Base-by-base conservation (phyloP, 35 echinoderm and acorn worm species). In the Heliocidaris tuberculata region DNA sequence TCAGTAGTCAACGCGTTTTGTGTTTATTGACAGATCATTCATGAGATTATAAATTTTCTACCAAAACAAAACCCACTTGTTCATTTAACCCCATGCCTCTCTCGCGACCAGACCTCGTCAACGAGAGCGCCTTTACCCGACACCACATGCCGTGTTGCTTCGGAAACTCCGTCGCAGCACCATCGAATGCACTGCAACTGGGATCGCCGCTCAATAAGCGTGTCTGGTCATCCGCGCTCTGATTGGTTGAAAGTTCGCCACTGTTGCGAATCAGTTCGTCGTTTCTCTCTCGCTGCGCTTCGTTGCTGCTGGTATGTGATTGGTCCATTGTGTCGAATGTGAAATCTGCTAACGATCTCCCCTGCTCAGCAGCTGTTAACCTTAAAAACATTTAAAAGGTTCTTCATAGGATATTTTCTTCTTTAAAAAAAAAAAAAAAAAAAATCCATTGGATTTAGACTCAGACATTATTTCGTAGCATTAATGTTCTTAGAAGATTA, bases 91-190 rank as follows among this genome's bases (percentile, higher is more conserved):
- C 87, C 11, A 47, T 19, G 19, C 32, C 87, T 47, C 47, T 47
- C 12, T 16, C 87, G 7, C 31, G 87, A 0, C 19, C 87, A 47
- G 87, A 78, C 5, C 87, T 49, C 29, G 48, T 48, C 47, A 93
- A 16, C 11, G 91, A 93, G 50, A 93, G 32, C 27, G 91, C 29
- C n/a, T 93, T 93, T 48, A 93, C 24, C 17, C 91, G 91, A 30
- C 91, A 93, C 91, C 91, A 93, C 27, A 93, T 2, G 6, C 91
- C 91, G 27, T 93, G 91, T 29, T 59, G 91, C 50, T 93, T 93
- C 8, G 91, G 9, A 32, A 7, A 42, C 86, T 31, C 47, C 30
- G 12, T 24, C 5, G 10, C 87, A 13, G 47, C 87, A 2, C 87
- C 9, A 17, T 24, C 87, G 87, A 89, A 5, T 5, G 31, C 3